These are phyloP conservation scores for Ibidorhyncha struthersii DNA, from an alignment of 2,113 vertebrate genomes.

Conservation along the genomic window DNA sequence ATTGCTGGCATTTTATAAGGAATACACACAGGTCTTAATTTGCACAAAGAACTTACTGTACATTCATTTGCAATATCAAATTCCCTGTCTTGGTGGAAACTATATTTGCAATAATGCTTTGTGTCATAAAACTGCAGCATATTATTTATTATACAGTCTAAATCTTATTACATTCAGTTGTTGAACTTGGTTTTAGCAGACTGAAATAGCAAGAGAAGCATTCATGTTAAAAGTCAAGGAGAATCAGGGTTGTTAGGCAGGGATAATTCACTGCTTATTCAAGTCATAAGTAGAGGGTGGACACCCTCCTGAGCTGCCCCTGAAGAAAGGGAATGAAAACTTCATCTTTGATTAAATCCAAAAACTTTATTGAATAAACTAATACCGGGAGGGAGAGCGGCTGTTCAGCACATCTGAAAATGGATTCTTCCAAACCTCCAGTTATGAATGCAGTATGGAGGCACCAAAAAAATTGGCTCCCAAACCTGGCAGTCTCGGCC, in stretches of 20 bases:
- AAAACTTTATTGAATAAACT: neutral
- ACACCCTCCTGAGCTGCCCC: neutral
- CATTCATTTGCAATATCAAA: slow-evolving; percentile 4
- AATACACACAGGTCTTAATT: neutral
- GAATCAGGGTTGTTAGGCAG: neutral
- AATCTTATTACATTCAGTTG: slow-evolving; percentile 15
- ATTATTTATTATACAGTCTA: slow-evolving; percentile 22
- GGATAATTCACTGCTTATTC: neutral
- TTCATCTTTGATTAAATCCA: neutral
- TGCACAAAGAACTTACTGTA: slow-evolving; percentile 9
- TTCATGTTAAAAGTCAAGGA: neutral
- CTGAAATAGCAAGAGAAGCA: neutral
- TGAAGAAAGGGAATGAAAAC: neutral
- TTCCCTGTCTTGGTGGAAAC: slow-evolving; percentile 25
- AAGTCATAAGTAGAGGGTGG: neutral
- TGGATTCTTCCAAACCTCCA: neutral
- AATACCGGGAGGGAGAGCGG: neutral
- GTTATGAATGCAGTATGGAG: neutral
- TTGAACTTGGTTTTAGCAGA: neutral
- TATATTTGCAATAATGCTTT: slow-evolving; percentile 5
- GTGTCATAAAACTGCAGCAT: neutral
- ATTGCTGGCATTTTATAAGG: slow-evolving; percentile 15
- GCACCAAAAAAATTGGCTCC: neutral
- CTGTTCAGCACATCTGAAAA: neutral
- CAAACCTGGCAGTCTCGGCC: neutral